These are phyloP conservation scores for Danionella dracula DNA, from an alignment of 2,797 vertebrate genomes.

Conservation along the genomic window DNA sequence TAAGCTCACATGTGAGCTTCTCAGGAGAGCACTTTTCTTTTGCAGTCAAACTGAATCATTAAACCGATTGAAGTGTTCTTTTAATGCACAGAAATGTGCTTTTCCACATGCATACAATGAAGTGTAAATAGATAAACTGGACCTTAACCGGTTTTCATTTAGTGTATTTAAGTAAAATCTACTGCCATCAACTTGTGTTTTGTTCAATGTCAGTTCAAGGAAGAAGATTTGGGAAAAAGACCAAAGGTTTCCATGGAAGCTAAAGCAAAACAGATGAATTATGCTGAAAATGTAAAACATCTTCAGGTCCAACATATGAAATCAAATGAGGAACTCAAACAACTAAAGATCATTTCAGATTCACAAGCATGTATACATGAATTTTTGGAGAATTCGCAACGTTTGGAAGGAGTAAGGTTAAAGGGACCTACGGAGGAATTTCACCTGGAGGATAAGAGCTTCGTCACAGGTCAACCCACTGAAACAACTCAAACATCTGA, in stretches of 20 bases:
- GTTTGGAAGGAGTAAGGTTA: not conserved
- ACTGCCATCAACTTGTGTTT: too few relatives aligned
- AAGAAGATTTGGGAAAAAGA: not conserved
- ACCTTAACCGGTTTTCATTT: too few relatives aligned
- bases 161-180: too few relatives aligned
- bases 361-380: not conserved
- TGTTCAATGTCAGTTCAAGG: not conserved
- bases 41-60: too few relatives aligned
- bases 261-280: not conserved
- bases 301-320: not conserved
- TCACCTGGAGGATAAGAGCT: not conserved
- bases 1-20: too few relatives aligned
- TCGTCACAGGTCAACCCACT: not conserved
- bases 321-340: not conserved
- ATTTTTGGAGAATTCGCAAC: not conserved
- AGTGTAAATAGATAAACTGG: too few relatives aligned
- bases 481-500: not conserved
- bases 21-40: too few relatives aligned
- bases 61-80: too few relatives aligned
- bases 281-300: not conserved
- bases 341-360: not conserved
- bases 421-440: not conserved
- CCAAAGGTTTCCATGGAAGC: not conserved
- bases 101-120: too few relatives aligned
- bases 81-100: too few relatives aligned